A percentile compares a stretch with the other conserved stretches of the same genome.
phyloP scores from a whole-genome alignment of 2,888 invertebrate genomes.

The Diabrotica balteata region DNA sequence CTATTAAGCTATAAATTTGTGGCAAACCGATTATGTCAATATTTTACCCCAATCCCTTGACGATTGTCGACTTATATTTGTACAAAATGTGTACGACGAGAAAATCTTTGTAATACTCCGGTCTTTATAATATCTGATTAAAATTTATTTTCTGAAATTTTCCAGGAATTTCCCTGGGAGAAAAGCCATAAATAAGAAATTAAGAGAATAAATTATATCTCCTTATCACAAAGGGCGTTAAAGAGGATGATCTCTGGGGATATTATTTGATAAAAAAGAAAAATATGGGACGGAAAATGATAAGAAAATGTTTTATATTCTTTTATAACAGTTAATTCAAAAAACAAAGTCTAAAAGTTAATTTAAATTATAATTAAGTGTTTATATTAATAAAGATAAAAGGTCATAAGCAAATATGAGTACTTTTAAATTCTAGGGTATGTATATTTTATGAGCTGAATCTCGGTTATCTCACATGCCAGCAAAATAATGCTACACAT shows the following conservation, averaged over 20 bases:
- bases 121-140: conserved; percentile 1
- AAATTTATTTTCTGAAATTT: background rate
- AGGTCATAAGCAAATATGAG: background rate
- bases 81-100: background rate
- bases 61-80: background rate
- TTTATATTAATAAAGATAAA: background rate
- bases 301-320: too few species aligned
- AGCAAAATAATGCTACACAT: too few species aligned
- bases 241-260: background rate
- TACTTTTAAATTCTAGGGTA: too few species aligned
- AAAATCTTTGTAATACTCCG: background rate
- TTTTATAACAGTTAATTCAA: too few species aligned
- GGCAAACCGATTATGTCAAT: too few species aligned
- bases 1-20: too few species aligned
- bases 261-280: too few species aligned
- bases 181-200: background rate
- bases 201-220: background rate
- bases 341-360: background rate
- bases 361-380: background rate
- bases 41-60: background rate
- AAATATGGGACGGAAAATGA: too few species aligned
- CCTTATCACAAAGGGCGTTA: background rate
- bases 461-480: too few species aligned
- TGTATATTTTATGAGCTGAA: too few species aligned
- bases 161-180: background rate